These are phyloP conservation scores for Calliopum simillimum DNA, from an alignment of 2,888 invertebrate genomes.

Conservation along the genomic window DNA sequence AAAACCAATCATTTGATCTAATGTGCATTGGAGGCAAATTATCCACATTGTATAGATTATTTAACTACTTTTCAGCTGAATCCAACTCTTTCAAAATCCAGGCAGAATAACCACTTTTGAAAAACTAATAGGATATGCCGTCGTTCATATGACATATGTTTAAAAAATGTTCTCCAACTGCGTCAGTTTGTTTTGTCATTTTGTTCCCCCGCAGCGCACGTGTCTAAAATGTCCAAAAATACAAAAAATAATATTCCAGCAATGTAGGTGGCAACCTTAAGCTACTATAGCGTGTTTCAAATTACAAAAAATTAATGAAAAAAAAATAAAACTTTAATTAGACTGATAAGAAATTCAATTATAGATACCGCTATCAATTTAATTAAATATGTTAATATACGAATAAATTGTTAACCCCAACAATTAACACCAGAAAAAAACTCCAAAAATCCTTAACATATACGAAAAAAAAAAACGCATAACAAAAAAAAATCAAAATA, in stretches of 20 bases:
- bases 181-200: background rate
- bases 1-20: too few species aligned
- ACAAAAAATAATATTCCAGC: slow-evolving; percentile 18
- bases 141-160: too few species aligned
- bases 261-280: slow-evolving; percentile 7
- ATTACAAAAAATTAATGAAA: background rate
- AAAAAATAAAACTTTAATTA: background rate
- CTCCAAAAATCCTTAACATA: background rate
- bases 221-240: slow-evolving; percentile 10
- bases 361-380: background rate
- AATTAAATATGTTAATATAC: too few species aligned
- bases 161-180: background rate
- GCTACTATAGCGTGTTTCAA: background rate
- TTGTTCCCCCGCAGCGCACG: slow-evolving; percentile 14
- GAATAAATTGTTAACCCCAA: too few species aligned
- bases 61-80: too few species aligned
- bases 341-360: slow-evolving; percentile 8
- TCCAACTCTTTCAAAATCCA: too few species aligned
- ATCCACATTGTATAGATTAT: too few species aligned
- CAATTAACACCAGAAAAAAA: too few species aligned
- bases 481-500: slow-evolving; percentile 12
- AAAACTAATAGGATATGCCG: too few species aligned
- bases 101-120: too few species aligned
- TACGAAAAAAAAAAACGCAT: background rate
- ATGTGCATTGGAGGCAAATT: too few species aligned